Percentiles rank a stretch among this genome's conserved stretches.
Evolutionary conservation across 2,888 invertebrate species (phyloP).

Genomic region (Crossocerus cetratus): DNA sequence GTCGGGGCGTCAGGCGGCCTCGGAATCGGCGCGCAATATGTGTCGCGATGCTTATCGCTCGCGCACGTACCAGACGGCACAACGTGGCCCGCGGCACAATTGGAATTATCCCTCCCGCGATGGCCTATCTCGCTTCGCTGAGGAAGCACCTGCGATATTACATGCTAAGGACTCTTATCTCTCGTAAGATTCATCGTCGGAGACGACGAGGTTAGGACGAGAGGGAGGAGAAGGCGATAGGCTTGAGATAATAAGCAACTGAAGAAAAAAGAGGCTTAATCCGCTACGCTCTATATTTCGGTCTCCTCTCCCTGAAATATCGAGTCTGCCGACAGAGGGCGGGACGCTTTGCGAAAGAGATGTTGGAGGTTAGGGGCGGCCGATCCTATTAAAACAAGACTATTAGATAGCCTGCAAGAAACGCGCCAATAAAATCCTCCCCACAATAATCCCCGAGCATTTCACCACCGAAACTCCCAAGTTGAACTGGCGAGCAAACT

Average conservation of each 20-base stretch:
- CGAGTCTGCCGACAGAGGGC: no score
- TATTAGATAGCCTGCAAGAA: no score
- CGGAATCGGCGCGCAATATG: no score
- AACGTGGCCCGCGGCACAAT: conserved; percentile 31
- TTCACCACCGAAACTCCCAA: no score
- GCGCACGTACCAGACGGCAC: not conserved
- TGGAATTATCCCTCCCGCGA: conserved; percentile 53
- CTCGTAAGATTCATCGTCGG: conserved; percentile 34
- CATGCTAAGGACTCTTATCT: conserved; percentile 50
- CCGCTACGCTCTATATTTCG: not conserved
- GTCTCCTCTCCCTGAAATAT: no score
- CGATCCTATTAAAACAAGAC: no score
- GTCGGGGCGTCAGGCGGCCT: no score
- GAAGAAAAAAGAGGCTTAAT: conserved; percentile 1
- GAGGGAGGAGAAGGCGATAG: conserved; percentile 12
- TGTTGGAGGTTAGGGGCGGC: no score
- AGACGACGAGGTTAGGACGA: conserved; percentile 13
- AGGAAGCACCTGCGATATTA: conserved; percentile 35
- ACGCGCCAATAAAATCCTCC: no score
- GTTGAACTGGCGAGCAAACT: no score
- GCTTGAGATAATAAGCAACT: conserved; percentile 1
- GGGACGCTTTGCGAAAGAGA: no score
- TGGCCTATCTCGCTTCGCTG: conserved; percentile 30
- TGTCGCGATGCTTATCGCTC: conserved; percentile 34
- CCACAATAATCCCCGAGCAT: no score